Evolutionary conservation across 2,797 vertebrate genomes (phyloP).

Genomic region (Enteromius unitaeniatus): DNA sequence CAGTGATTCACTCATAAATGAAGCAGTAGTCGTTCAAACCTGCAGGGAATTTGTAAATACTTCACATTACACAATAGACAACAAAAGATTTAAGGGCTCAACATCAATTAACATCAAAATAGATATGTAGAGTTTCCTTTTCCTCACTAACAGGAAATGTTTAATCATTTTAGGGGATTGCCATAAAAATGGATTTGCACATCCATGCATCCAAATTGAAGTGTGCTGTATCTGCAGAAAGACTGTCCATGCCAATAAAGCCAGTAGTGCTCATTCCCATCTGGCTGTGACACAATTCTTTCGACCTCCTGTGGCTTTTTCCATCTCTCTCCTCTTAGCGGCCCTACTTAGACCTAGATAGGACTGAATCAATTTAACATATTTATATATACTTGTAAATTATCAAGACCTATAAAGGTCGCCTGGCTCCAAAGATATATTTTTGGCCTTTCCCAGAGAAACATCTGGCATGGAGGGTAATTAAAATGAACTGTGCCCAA

Average conservation of each 20-base stretch:
- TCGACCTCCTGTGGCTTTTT: neutral
- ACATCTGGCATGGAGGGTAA: constrained; percentile 37
- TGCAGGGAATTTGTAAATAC: neutral
- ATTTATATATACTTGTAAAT: neutral
- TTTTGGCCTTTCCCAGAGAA: constrained; percentile 6
- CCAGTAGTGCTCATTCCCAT: neutral
- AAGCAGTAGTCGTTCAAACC: neutral
- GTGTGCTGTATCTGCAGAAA: neutral
- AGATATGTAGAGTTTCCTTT: neutral
- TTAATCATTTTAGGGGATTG: constrained; percentile 52
- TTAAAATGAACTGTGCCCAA: constrained; percentile 31
- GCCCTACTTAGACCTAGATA: neutral
- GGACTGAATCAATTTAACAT: neutral
- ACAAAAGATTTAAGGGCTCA: neutral
- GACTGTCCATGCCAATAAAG: neutral
- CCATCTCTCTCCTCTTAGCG: neutral
- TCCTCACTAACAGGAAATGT: constrained; percentile 45
- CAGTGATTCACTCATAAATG: neutral
- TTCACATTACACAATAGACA: neutral
- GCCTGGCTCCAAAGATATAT: neutral
- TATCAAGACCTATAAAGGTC: neutral
- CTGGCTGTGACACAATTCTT: neutral
- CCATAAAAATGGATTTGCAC: neutral
- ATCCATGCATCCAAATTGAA: neutral
- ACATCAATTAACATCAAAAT: neutral